Conservation (phyloP, 2,113 vertebrate species). For the Callipepla californica region DNA sequence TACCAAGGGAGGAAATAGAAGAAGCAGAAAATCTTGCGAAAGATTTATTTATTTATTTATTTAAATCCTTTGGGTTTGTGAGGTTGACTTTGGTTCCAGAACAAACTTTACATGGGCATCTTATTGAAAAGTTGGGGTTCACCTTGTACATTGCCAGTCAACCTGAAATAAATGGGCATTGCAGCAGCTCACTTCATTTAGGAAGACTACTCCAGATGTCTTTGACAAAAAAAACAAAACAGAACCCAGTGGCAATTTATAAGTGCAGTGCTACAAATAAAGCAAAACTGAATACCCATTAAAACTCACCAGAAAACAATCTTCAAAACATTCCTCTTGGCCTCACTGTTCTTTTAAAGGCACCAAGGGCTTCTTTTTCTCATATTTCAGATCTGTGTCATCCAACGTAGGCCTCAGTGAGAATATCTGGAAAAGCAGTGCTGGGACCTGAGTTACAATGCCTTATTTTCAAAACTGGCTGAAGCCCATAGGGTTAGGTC, state of each 20-base stretch:
- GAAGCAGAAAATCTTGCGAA: background rate
- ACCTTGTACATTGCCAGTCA: background rate
- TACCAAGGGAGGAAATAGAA: background rate
- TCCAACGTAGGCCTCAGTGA: background rate
- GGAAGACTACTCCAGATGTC: background rate
- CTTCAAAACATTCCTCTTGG: background rate
- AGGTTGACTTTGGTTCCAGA: background rate
- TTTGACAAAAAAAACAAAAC: background rate
- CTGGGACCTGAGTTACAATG: background rate
- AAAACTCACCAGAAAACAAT: conserved; percentile 17
- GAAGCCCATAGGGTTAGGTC: background rate
- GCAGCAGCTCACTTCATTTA: background rate
- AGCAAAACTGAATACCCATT: background rate
- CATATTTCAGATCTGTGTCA: background rate
- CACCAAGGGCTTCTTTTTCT: background rate
- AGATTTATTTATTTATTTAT: background rate
- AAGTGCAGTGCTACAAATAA: background rate
- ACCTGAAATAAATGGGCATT: background rate
- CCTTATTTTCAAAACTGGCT: background rate
- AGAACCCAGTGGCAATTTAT: background rate
- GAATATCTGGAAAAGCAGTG: background rate
- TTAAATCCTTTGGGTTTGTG: background rate
- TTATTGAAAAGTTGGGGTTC: background rate
- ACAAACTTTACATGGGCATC: background rate
- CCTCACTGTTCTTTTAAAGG: background rate